A percentile compares a stretch with the other conserved stretches of the same genome.
These are phyloP conservation scores for Lysandra coridon DNA, from an alignment of 2,888 invertebrate genomes.

Conservation along the genomic window DNA sequence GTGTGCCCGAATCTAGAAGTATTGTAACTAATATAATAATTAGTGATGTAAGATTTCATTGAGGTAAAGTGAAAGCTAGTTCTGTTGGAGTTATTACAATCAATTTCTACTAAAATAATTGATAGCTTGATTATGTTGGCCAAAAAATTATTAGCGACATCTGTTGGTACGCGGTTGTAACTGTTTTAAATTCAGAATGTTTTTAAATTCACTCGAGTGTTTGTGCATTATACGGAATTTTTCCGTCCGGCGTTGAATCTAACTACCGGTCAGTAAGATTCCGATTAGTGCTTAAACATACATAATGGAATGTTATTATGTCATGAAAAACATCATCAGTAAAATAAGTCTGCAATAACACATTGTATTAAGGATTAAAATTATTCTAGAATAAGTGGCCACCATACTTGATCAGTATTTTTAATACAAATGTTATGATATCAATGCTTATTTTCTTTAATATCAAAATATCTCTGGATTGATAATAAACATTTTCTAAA, in stretches of 20 bases:
- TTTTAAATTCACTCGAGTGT: background rate
- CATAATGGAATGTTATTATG: background rate
- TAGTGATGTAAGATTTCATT: background rate
- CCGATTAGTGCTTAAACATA: background rate
- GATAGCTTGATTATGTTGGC: background rate
- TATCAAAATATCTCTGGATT: constrained; percentile 40
- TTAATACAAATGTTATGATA: constrained; percentile 43
- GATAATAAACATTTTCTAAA: constrained; percentile 42
- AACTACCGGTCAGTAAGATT: background rate
- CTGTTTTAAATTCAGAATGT: background rate
- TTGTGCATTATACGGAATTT: background rate
- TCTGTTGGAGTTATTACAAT: no score
- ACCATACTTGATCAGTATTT: constrained; percentile 45
- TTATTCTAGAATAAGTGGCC: constrained; percentile 45
- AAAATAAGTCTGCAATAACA: constrained; percentile 28
- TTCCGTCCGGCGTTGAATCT: background rate
- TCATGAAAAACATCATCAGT: constrained; percentile 1
- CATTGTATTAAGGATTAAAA: constrained; percentile 32
- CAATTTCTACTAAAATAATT: no score
- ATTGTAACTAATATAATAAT: constrained; percentile 2
- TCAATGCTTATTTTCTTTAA: constrained; percentile 43
- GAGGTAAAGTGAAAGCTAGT: background rate
- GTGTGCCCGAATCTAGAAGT: background rate
- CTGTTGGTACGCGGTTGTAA: background rate
- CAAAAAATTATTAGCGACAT: background rate